These are phyloP conservation scores for Pomatostomus ruficeps DNA, from an alignment of 2,113 vertebrate species.

Conservation along the genomic window DNA sequence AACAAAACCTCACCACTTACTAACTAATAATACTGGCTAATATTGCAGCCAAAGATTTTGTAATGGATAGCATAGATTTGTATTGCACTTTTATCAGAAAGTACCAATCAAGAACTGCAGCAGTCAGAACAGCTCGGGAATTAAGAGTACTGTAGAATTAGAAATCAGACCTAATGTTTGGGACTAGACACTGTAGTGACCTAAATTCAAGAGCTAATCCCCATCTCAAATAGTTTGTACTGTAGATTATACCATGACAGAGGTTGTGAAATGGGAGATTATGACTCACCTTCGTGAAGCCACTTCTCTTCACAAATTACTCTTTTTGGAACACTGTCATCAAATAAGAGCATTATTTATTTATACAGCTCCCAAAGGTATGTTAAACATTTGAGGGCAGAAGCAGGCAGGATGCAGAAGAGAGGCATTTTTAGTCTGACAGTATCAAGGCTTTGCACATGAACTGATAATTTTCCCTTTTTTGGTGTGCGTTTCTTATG, in stretches of 20 bases:
- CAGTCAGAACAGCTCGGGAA: background rate
- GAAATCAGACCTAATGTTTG: background rate
- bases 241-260: background rate
- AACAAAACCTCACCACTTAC: background rate
- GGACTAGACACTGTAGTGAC: background rate
- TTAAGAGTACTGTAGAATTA: background rate
- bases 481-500: background rate
- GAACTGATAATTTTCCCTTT: background rate
- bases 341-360: slow-evolving; percentile 4
- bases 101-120: background rate
- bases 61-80: background rate
- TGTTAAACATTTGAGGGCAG: slow-evolving; percentile 38
- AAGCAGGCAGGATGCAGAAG: slow-evolving; percentile 5
- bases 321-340: slow-evolving; percentile 21
- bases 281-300: slow-evolving; percentile 55
- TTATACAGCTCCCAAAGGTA: background rate
- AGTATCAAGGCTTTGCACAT: slow-evolving; percentile 25
- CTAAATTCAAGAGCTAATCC: slow-evolving; percentile 36
- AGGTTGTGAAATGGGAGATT: background rate
- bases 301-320: slow-evolving; percentile 31
- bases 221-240: background rate
- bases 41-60: background rate
- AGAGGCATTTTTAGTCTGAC: background rate
- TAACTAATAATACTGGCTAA: background rate
- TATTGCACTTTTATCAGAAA: background rate